phyloP scores from a whole-genome alignment of 2,113 vertebrate species.

The Machaerirhynchus nigripectus region DNA sequence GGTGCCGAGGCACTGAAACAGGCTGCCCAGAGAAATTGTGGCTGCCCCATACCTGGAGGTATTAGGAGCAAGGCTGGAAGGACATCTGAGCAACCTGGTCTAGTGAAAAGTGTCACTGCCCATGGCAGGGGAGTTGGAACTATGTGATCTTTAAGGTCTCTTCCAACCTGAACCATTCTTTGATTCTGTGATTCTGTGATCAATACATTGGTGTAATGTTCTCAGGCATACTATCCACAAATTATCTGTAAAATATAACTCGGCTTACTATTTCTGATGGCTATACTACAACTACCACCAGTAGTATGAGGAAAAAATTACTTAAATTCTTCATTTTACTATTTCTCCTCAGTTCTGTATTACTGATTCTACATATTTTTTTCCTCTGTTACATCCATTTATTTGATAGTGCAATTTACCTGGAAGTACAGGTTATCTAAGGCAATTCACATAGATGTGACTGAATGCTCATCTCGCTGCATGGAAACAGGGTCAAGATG shows the following conservation, averaged over 20 bases:
- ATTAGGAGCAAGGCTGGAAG: too few species aligned
- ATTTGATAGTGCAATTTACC: background rate
- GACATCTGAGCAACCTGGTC: background rate
- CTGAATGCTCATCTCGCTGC: background rate
- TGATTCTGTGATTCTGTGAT: background rate
- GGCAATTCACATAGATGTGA: background rate
- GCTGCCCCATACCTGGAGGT: background rate
- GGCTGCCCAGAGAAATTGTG: background rate
- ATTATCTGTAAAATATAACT: background rate
- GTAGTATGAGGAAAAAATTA: background rate
- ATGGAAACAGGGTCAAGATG: background rate
- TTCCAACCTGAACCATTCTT: background rate
- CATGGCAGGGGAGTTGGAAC: background rate
- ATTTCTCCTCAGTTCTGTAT: background rate
- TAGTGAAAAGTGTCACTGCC: background rate
- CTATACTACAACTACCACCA: background rate
- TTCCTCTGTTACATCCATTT: background rate
- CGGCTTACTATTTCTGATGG: background rate
- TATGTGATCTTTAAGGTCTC: background rate
- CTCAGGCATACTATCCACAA: background rate
- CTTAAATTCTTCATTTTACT: background rate
- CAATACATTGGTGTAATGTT: background rate
- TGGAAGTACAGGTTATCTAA: background rate
- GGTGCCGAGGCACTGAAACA: background rate
- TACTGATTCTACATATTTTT: background rate